A percentile compares a stretch with the other conserved stretches of the same genome.
Conservation (phyloP, 2,888 invertebrate genomes). For the Ichneumon xanthorius region DNA sequence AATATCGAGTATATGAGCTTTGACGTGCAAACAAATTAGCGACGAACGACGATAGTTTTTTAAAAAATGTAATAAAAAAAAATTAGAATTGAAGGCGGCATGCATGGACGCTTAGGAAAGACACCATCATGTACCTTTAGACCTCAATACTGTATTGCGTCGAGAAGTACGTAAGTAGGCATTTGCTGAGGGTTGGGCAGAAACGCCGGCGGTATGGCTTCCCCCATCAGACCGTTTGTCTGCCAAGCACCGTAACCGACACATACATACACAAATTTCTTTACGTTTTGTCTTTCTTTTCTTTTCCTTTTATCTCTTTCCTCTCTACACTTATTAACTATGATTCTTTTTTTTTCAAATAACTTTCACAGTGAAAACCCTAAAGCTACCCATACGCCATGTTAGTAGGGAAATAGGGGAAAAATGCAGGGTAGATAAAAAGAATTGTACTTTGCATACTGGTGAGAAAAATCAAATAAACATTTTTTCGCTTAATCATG, state of each 20-base stretch:
- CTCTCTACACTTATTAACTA: conserved; percentile 4
- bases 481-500: not conserved
- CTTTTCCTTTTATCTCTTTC: conserved; percentile 42
- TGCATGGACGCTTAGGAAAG: conserved; percentile 80
- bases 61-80: conserved; percentile 10
- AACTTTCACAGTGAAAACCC: conserved; percentile 33
- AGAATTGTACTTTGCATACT: conserved; percentile 12
- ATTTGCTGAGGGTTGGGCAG: conserved; percentile 86
- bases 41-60: conserved; percentile 6
- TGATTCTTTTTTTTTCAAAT: conserved; percentile 22
- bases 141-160: conserved; percentile 88
- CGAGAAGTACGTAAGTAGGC: conserved; percentile 88
- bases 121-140: conserved; percentile 84
- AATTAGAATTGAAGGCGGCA: conserved; percentile 72
- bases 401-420: conserved; percentile 18
- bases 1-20: not conserved
- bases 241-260: conserved; percentile 84
- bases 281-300: conserved; percentile 39
- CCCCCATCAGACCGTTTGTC: conserved; percentile 85
- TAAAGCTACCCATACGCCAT: conserved; percentile 49
- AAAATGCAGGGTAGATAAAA: conserved; percentile 28
- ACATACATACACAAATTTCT: conserved; percentile 70
- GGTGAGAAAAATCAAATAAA: conserved; percentile 4
- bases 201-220: conserved; percentile 86
- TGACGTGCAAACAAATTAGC: conserved; percentile 25